phyloP scores from a whole-genome alignment of 2,113 vertebrate species.

The Odontophorus gujanensis region DNA sequence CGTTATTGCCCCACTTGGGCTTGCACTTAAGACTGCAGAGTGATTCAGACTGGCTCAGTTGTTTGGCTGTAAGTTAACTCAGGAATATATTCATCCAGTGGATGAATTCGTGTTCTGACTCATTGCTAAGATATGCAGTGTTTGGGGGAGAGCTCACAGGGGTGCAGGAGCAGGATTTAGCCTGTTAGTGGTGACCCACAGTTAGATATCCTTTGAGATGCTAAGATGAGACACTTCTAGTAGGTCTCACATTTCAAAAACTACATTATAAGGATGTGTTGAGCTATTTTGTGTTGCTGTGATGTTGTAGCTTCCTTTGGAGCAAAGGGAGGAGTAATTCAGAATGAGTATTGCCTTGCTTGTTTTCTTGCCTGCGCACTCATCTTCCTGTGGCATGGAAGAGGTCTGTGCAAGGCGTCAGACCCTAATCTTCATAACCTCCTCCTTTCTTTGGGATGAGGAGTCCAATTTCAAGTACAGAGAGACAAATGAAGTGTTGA shows the following conservation, averaged over 20 bases:
- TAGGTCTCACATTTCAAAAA: not conserved
- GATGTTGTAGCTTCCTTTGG: not conserved
- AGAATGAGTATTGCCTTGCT: not conserved
- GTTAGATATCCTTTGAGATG: not conserved
- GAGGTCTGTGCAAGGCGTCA: not conserved
- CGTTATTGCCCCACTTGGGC: accelerated
- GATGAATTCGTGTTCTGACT: not conserved
- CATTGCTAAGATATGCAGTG: accelerated
- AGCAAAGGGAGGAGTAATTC: not conserved
- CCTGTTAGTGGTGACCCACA: not conserved
- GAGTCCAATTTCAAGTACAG: not conserved
- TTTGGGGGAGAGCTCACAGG: not conserved
- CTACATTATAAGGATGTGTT: not conserved
- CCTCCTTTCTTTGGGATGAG: not conserved
- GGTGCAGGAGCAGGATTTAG: not conserved
- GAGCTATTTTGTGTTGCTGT: not conserved
- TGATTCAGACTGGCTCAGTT: not conserved
- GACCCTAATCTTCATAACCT: not conserved
- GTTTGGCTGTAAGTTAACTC: not conserved
- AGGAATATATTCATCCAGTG: accelerated
- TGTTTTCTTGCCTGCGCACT: not conserved
- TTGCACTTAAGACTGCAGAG: not conserved
- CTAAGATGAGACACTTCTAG: not conserved
- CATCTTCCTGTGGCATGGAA: not conserved
- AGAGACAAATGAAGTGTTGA: not conserved